Conservation (phyloP, 1,140 invertebrate species). For the Drosophila nikananu region DNA sequence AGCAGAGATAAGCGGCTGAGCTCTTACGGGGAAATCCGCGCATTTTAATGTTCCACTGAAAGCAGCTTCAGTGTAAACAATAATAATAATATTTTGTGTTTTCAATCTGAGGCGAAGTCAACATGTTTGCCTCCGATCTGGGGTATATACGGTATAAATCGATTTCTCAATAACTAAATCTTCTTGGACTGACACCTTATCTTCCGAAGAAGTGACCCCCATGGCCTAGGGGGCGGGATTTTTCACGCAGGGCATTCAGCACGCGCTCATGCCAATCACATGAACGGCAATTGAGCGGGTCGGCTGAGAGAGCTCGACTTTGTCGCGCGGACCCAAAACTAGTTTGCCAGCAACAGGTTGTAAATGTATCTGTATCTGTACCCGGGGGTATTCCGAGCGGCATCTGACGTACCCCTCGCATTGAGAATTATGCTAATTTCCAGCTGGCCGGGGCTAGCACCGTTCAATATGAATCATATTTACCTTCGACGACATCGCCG, state of each 20-base stretch:
- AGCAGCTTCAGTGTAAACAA: slow-evolving; percentile 25
- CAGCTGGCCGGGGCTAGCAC: slow-evolving; percentile 54
- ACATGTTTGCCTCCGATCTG: slow-evolving; percentile 21
- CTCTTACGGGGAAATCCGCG: slow-evolving; percentile 41
- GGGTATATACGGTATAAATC: not conserved
- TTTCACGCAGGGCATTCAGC: slow-evolving; percentile 35
- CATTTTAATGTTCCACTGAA: slow-evolving; percentile 13
- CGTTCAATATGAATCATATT: slow-evolving; percentile 67
- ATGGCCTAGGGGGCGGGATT: slow-evolving; percentile 7
- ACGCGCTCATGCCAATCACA: slow-evolving; percentile 69
- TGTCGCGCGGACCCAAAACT: slow-evolving; percentile 51
- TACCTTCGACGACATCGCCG: slow-evolving; percentile 77
- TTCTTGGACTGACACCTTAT: not conserved
- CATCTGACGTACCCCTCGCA: slow-evolving; percentile 38
- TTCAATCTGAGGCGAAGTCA: slow-evolving; percentile 10
- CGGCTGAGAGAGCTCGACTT: slow-evolving; percentile 21
- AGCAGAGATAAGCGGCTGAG: slow-evolving; percentile 37
- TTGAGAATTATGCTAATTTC: slow-evolving; percentile 80
- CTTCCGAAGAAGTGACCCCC: not conserved
- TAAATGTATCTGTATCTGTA: slow-evolving; percentile 7
- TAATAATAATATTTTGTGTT: slow-evolving; percentile 42
- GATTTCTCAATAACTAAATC: not conserved
- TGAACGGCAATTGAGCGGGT: slow-evolving; percentile 31
- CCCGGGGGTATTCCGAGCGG: slow-evolving; percentile 40
- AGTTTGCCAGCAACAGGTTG: slow-evolving; percentile 55